Evolutionary conservation across 2,113 vertebrate species (phyloP), one percentile per base, ranked within the genome.

Genomic region (Progne subis): DNA sequence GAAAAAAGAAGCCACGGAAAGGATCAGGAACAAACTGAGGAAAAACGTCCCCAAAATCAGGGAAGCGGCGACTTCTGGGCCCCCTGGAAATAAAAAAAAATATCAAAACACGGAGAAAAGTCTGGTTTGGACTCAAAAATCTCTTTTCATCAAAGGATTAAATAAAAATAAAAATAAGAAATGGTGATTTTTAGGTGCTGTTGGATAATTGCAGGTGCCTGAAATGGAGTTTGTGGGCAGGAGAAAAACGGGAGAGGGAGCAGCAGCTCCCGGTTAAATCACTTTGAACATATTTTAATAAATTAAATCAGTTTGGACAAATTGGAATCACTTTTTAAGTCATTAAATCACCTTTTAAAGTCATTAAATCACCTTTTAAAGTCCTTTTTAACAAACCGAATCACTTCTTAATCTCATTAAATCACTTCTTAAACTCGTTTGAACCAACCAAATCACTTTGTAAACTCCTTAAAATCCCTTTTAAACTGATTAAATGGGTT

Each of bases 1-100:
- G 98, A 99, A 99, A 86, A 99, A 99, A 8, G 98, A 98, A 77
- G 99, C 99, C 31, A 99, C 99, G 0, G 98, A 98, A 20, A 99
- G 98, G 88, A 99, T 99, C 74, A 99, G 98, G 93, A 99, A 98
- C 9, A 99, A 97, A 95, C 99, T 99, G 97, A 99, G 97, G 93
- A 99, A 95, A 93, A 99, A 98, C 0, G 99, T 99, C 71, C 99
- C 99, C 41, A 99, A 95, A 86, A 99, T 99, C 64, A 99, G 98
- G 39, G 98, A 99, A 12, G 98, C 98, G 1, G 98, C 99, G 55
- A 99, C 98, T 6, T 97, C 98, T 2, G 99, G 98, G 44, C 98
- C 98, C 64, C 98, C 99, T 99, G 97, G 23, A 2, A 15, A 37
- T 6, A 1, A 24, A 5, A 12, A 43, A 18, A 3, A 4, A 52